These are phyloP conservation scores for Tetheella fluctuosa DNA, from an alignment of 2,888 invertebrate species.

Conservation along the genomic window DNA sequence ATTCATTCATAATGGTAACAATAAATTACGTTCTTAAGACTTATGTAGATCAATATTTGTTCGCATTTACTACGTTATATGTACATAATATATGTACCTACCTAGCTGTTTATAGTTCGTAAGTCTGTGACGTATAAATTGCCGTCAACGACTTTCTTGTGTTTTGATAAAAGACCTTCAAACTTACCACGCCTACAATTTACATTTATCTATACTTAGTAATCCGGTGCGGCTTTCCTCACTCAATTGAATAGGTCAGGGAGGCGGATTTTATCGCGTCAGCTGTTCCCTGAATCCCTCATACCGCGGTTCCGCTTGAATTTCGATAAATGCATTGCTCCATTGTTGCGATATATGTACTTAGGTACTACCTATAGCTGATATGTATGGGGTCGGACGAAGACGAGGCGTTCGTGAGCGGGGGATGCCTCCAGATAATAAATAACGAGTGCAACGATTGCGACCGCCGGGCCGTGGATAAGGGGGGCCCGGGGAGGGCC, in stretches of 20 bases:
- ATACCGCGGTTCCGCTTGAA: constrained; percentile 38
- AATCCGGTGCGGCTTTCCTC: constrained; percentile 53
- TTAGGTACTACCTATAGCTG: neutral
- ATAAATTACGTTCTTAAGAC: constrained; percentile 36
- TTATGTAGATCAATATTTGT: constrained; percentile 48
- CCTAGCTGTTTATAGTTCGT: constrained; percentile 33
- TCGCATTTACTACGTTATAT: constrained; percentile 39
- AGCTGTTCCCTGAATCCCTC: constrained; percentile 49
- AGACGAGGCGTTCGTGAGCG: constrained; percentile 58
- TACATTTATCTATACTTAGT: constrained; percentile 37
- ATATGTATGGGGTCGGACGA: constrained; percentile 24
- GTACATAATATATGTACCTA: constrained; percentile 28
- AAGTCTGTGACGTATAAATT: constrained; percentile 22
- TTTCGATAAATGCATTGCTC: constrained; percentile 34
- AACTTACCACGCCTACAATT: constrained; percentile 42
- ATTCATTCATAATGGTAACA: constrained; percentile 35
- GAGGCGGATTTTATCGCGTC: constrained; percentile 58
- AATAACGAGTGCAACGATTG: constrained; percentile 84
- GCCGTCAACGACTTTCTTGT: constrained; percentile 36
- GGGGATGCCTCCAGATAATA: constrained; percentile 78
- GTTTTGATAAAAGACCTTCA: constrained; percentile 48
- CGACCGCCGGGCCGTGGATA: constrained; percentile 73
- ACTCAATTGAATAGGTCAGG: constrained; percentile 62
- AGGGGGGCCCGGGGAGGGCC: constrained; percentile 77
- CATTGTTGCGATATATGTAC: neutral